A percentile compares a stretch with the other conserved stretches of the same genome.
These are phyloP conservation scores for Limnephilus lunatus DNA, from an alignment of 2,888 invertebrate genomes.

Conservation along the genomic window DNA sequence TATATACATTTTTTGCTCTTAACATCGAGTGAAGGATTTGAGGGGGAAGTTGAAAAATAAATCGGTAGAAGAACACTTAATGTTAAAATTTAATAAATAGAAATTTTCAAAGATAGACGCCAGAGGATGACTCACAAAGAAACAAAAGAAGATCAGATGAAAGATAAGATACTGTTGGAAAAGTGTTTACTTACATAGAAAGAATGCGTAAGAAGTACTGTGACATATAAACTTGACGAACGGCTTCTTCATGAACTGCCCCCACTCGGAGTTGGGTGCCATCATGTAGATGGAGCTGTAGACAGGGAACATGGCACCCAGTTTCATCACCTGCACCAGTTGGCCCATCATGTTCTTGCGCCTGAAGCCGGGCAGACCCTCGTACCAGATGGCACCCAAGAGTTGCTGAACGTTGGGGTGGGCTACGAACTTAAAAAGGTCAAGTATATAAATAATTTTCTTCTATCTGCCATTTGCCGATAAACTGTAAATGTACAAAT, in stretches of 20 bases:
- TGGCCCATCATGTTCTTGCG: conserved; percentile 93
- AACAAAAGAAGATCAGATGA: neutral
- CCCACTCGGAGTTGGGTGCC: conserved; percentile 91
- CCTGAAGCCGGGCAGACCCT: conserved; percentile 95
- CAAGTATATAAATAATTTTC: neutral
- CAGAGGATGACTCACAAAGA: neutral
- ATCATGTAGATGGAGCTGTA: conserved; percentile 95
- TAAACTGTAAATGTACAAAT: too few relatives aligned
- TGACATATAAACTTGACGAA: conserved; percentile 99
- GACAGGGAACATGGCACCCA: conserved; percentile 95
- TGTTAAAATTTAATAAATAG: neutral
- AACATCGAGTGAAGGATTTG: too few relatives aligned
- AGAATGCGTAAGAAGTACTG: conserved; percentile 96
- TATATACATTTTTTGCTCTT: too few relatives aligned
- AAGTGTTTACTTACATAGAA: conserved; percentile 87
- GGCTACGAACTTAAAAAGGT: conserved; percentile 86
- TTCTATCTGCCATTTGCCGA: neutral
- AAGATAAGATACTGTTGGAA: neutral
- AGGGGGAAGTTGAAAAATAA: too few relatives aligned
- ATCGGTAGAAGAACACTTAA: neutral
- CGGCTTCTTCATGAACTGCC: conserved; percentile 95
- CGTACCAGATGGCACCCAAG: conserved; percentile 95
- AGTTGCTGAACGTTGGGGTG: conserved; percentile 97
- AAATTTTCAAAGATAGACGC: conserved; percentile 5
- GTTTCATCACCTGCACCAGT: conserved; percentile 88